Evolutionary conservation across 2,888 invertebrate genomes (phyloP).

Genomic region (Sinotaia quadrata): DNA sequence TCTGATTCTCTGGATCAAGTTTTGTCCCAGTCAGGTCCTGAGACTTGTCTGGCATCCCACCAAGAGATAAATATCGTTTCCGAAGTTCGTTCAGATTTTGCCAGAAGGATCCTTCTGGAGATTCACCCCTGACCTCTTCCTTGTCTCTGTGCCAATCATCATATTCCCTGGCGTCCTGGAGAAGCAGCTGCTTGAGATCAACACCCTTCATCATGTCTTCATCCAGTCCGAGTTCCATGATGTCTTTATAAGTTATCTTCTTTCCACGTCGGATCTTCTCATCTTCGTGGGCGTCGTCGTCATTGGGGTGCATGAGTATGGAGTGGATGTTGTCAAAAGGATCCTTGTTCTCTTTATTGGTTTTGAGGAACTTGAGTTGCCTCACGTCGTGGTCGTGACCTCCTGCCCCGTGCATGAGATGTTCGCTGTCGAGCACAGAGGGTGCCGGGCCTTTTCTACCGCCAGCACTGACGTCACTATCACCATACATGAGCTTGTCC

Average conservation of each 20-base stretch:
- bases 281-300: constrained; percentile 1
- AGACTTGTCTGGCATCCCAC: constrained; percentile 3
- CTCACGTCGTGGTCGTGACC: constrained; percentile 24
- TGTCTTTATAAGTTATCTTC: constrained; percentile 24
- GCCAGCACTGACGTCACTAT: neutral
- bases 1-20: constrained; percentile 15
- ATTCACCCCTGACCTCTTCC: neutral
- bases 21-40: constrained; percentile 15
- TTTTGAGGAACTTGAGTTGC: constrained; percentile 19
- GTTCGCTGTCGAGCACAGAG: constrained; percentile 14
- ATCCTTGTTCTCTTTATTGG: constrained; percentile 6
- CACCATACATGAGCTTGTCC: neutral
- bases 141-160: constrained; percentile 27
- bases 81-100: constrained; percentile 16
- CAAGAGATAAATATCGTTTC: constrained; percentile 13
- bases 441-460: neutral
- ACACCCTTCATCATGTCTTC: constrained; percentile 10
- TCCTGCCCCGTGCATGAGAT: constrained; percentile 21
- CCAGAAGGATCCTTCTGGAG: constrained; percentile 18
- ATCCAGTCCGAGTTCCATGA: constrained; percentile 24
- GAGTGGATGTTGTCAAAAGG: constrained; percentile 13
- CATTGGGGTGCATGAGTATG: constrained; percentile 18
- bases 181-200: constrained; percentile 18
- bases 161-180: constrained; percentile 16
- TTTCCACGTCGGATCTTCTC: constrained; percentile 9